Base-by-base conservation (phyloP, 1,140 invertebrate genomes). In the Whitmania pigra region DNA sequence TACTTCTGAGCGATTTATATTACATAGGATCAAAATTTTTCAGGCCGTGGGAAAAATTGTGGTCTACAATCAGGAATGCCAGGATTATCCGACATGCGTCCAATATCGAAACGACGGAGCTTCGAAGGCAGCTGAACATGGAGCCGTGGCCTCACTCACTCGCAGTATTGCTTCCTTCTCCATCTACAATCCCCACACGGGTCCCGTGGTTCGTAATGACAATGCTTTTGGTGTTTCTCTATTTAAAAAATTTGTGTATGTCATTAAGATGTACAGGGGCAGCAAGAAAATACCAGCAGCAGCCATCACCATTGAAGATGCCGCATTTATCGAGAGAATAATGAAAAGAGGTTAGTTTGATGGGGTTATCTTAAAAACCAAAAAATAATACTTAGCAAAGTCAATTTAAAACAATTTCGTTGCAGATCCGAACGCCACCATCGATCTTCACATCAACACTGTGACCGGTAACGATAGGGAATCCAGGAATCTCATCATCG, bases 241-340 rank as follows among this genome's bases (percentile, higher is more conserved):
- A 49, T 17, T 49, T 49, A 7, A 17, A 49, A 13, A 49, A 11
- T 5, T 49, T 49, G 5, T 6, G 6, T 3, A 3, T 36, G 31
- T 36, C 31, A 49, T 63, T 27, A 17, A 71, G 67, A 53, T 57
- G 5, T 71, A 11, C 49, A 15, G 18, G 13, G 15, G 13, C 43
- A 43, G 40, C 40, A 49, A 17, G 9, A 86, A 87, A 81, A 91
- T 93, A 75, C 90, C 90, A 18, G 86, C 86, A 18, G 89, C 89
- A 53, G 88, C 87, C 74, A 89, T 93, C 53, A 88, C 90, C 0
- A 79, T 88, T 13, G 90, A 92, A 84, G 90, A 92, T 83, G 89
- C 90, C 9, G 85, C 87, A 77, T 85, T 91, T 77, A 80, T 49
- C 15, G 43, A 49, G 43, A 49, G 40, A 43, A 43, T 43, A 43